Evolutionary conservation across 2,113 vertebrate species (phyloP).

Genomic region (Myotis lucifugus): DNA sequence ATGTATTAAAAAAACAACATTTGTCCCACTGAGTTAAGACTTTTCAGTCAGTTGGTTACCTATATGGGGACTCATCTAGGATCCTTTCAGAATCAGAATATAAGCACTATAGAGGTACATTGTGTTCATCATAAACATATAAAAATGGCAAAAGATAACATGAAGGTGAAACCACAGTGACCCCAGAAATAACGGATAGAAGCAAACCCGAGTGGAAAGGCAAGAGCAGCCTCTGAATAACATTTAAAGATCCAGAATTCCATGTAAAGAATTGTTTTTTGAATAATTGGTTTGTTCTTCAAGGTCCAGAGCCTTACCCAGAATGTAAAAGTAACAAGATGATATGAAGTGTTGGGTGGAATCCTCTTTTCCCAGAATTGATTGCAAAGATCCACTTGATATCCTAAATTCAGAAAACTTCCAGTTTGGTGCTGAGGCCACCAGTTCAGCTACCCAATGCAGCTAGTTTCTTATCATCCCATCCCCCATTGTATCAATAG

Average conservation of each 20-base stretch:
- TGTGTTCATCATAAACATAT: background rate
- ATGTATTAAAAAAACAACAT: background rate
- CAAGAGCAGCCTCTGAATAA: background rate
- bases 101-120: background rate
- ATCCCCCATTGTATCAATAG: background rate
- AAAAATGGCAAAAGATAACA: background rate
- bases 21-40: background rate
- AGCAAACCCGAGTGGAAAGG: background rate
- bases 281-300: background rate
- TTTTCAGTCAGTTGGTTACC: background rate
- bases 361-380: background rate
- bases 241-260: constrained; percentile 31
- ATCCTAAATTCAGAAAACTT: constrained; percentile 23
- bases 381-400: background rate
- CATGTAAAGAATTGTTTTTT: background rate
- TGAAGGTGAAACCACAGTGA: background rate
- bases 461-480: background rate
- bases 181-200: background rate
- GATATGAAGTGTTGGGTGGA: background rate
- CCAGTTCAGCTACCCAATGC: background rate
- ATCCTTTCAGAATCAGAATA: background rate
- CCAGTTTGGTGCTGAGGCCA: background rate
- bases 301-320: background rate
- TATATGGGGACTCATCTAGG: background rate
- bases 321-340: background rate